Evolutionary conservation across 2,888 invertebrate genomes (phyloP).

Genomic region (Cerastoderma edule): DNA sequence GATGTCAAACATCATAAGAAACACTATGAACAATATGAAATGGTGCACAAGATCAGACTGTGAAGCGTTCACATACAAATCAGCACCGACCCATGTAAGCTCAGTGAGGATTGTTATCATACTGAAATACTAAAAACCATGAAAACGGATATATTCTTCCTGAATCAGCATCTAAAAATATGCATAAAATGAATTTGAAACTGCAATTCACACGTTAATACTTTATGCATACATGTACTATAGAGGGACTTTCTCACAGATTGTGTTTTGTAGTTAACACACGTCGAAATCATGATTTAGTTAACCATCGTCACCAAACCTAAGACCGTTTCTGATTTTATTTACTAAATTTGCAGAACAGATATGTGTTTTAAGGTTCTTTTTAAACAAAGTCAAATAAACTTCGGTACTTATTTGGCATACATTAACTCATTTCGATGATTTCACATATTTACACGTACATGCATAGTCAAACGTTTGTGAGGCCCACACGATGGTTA

Average conservation of each 20-base stretch:
- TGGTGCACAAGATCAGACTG: neutral
- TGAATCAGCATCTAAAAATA: neutral
- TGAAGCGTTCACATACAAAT: neutral
- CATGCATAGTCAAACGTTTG: no score
- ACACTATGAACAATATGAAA: neutral
- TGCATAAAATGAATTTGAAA: neutral
- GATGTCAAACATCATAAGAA: constrained; percentile 9
- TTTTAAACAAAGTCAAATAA: no score
- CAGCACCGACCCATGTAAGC: no score
- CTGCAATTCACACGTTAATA: neutral
- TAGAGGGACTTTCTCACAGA: neutral
- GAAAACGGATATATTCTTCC: neutral
- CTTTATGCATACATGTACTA: neutral
- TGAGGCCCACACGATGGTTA: constrained; percentile 2
- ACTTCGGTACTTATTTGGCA: no score
- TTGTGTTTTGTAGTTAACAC: neutral
- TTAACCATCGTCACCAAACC: no score
- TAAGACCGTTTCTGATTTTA: neutral
- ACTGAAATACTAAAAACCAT: no score
- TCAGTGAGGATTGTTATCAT: no score
- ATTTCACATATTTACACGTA: no score
- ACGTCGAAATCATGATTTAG: no score
- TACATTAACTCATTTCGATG: no score
- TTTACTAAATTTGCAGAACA: neutral
- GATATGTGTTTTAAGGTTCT: neutral